A percentile compares a stretch with the other conserved stretches of the same genome.
Evolutionary conservation across 2,113 vertebrate species (phyloP).

Genomic region (Cygnus atratus): DNA sequence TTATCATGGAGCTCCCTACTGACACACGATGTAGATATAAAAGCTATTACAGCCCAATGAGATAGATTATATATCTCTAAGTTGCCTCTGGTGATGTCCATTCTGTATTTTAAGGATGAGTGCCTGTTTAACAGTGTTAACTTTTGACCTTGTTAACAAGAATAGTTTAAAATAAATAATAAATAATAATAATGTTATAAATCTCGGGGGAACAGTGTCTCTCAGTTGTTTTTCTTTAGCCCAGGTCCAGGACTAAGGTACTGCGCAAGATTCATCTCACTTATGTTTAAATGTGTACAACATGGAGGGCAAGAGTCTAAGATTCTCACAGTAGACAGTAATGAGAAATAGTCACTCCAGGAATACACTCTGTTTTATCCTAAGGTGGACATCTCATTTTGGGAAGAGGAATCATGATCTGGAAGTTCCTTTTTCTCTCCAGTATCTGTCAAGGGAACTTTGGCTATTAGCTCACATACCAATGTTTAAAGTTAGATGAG

Average conservation of each 20-base stretch:
- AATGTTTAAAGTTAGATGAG: neutral
- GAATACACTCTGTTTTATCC: neutral
- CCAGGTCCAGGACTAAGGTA: neutral
- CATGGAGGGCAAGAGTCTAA: neutral
- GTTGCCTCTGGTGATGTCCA: neutral
- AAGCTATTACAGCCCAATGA: neutral
- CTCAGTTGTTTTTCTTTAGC: neutral
- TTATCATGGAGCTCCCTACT: neutral
- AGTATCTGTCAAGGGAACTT: neutral
- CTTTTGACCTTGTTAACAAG: neutral
- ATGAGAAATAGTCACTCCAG: neutral
- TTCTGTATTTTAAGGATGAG: neutral
- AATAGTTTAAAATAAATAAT: too few relatives aligned
- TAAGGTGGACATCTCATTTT: neutral
- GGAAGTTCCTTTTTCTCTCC: neutral
- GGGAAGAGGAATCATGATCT: neutral
- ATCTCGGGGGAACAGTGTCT: neutral
- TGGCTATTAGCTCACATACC: neutral
- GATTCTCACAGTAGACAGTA: neutral
- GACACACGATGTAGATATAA: neutral
- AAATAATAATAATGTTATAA: neutral
- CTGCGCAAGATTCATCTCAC: rapidly evolving
- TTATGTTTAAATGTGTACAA: neutral
- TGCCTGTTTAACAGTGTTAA: neutral
- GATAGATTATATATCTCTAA: neutral